A percentile compares a stretch with the other conserved stretches of the same genome.
Evolutionary conservation across 1,140 invertebrate species (phyloP).

Genomic region (Drosophila pseudoobscura): DNA sequence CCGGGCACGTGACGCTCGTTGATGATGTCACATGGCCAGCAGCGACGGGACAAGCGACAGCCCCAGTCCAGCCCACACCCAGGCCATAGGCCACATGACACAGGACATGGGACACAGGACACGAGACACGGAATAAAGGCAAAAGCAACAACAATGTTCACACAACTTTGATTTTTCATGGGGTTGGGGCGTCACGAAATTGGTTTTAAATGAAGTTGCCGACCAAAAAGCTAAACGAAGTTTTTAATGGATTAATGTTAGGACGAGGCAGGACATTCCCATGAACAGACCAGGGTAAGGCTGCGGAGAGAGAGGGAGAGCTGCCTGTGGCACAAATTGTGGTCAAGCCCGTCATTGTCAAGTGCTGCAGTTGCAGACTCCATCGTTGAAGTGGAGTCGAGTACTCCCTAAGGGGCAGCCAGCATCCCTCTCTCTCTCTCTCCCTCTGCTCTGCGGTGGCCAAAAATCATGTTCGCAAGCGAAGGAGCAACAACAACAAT

Average conservation of each 20-base stretch:
- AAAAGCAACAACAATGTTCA: constrained; percentile 60
- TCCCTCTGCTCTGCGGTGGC: constrained; percentile 32
- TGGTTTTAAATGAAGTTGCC: constrained; percentile 65
- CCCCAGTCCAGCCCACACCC: too few relatives aligned
- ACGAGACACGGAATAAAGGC: background rate
- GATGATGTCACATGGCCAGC: constrained; percentile 68
- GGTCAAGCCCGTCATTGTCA: constrained; percentile 17
- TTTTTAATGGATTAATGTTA: constrained; percentile 73
- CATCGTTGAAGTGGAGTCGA: constrained; percentile 1
- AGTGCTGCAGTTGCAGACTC: constrained; percentile 12
- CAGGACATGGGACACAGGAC: too few relatives aligned
- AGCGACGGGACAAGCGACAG: too few relatives aligned
- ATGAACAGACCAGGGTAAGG: background rate
- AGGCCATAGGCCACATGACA: too few relatives aligned
- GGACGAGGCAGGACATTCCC: background rate
- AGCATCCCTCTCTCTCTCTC: too few relatives aligned
- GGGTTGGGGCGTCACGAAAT: constrained; percentile 34
- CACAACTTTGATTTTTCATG: constrained; percentile 51
- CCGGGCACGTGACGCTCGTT: constrained; percentile 57
- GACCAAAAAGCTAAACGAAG: constrained; percentile 46
- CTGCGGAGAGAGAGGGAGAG: background rate
- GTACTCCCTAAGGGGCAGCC: constrained; percentile 22
- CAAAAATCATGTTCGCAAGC: constrained; percentile 53
- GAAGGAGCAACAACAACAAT: constrained; percentile 14
- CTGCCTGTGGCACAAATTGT: constrained; percentile 17